Evolutionary conservation across 2,888 invertebrate genomes (phyloP), one percentile per base, ranked within the genome.

Genomic region (Eulithis prunata): DNA sequence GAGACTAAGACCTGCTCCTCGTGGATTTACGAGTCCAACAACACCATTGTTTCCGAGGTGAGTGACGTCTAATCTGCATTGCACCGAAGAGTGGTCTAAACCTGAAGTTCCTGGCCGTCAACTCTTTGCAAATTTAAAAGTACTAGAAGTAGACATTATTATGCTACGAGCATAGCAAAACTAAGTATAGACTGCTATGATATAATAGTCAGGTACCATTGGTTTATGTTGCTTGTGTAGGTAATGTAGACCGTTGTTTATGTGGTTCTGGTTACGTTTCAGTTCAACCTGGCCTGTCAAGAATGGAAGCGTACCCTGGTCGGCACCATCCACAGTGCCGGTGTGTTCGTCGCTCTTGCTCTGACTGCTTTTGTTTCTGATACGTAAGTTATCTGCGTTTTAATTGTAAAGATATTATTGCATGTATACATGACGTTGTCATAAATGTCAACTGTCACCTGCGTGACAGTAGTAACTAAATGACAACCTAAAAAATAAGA

Each of bases 231-330:
- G 49, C 12, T 45, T 45, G 45, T 45, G 38, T 41, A 36, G n/a
- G n/a, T 2, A 38, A 38, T 13, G 5, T 38, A 38, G 36, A 38
- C 36, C 7, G 36, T 13, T 6, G 7, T 13, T 53, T 0, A 54
- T 14, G 38, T 14, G 6, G 13, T 43, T n/a, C n/a, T 43, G 7
- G 12, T 45, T 12, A n/a, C 3, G 32, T 88, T 88, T 3, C 83
- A 92, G 90, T 87, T 92, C 71, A 81, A 83, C 57, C 75, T 91
- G 75, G 90, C 87, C 4, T 93, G 92, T 53, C 73, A 88, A 69
- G 85, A 86, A 45, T 94, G 94, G 94, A 93, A 91, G 81, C 88
- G 94, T 32, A 93, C 94, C 0, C 72, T 94, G 73, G 93, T 94
- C 65, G 94, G 94, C 59, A 94, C 94, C 13, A 78, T 94, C 11